Percentiles rank a stretch among this genome's conserved stretches.
phyloP scores from a whole-genome alignment of 2,888 invertebrate species.

The Imbricaverruca yamaguchii region DNA sequence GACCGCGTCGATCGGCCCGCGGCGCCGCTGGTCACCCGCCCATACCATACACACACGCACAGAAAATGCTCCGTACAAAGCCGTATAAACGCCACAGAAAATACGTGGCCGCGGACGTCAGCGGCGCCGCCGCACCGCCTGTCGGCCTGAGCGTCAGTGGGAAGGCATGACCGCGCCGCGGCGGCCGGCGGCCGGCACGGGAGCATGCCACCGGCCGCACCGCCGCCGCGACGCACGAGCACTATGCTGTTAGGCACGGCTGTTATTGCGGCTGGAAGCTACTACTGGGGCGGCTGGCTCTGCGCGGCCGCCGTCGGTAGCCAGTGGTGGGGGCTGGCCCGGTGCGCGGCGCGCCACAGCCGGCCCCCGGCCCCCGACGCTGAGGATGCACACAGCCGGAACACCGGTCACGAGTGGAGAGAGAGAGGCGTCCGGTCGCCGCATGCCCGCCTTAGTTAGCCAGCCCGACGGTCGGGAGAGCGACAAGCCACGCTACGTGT shows the following conservation, averaged over 20 bases:
- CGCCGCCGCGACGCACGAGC: neutral
- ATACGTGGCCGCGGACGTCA: neutral
- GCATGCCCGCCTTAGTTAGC: constrained; percentile 7
- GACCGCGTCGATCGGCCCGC: neutral
- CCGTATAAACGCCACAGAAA: neutral
- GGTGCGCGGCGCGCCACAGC: neutral
- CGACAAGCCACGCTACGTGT: constrained; percentile 16
- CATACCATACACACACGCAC: neutral
- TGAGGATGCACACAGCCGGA: neutral
- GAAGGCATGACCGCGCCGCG: neutral
- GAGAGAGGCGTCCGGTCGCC: neutral
- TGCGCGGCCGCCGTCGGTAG: neutral
- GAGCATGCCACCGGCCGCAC: neutral
- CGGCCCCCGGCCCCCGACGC: neutral
- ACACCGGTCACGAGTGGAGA: neutral
- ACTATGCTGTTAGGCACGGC: constrained; percentile 5
- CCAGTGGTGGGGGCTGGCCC: neutral
- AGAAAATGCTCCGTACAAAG: neutral
- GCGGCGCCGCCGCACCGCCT: neutral
- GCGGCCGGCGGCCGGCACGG: neutral
- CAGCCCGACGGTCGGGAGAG: neutral
- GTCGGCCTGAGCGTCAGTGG: neutral
- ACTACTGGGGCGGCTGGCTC: neutral
- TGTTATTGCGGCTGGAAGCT: constrained; percentile 6
- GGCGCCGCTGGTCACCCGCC: neutral